Evolutionary conservation across 2,797 vertebrate species (phyloP).

Genomic region (Eulemur albifrons): DNA sequence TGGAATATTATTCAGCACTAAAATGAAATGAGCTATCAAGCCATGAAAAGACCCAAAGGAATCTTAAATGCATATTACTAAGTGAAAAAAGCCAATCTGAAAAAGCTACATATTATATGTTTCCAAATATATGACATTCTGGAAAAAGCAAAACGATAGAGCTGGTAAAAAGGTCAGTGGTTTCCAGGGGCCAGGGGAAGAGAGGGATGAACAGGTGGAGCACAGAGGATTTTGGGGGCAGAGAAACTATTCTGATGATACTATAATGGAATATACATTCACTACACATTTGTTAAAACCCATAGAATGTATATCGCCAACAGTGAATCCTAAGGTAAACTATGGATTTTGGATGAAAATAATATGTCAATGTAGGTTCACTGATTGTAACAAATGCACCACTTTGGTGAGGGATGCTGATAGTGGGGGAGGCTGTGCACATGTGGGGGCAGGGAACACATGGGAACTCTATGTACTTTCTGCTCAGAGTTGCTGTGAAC

Average conservation of each 20-base stretch:
- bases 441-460: background rate
- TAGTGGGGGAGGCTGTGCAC: background rate
- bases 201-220: background rate
- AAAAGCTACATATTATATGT: background rate
- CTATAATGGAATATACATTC: background rate
- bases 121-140: background rate
- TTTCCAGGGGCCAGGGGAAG: background rate
- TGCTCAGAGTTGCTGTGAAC: background rate
- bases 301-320: background rate
- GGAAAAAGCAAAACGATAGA: background rate
- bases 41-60: background rate
- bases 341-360: background rate
- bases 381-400: background rate
- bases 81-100: background rate
- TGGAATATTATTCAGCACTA: background rate
- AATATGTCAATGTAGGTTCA: background rate
- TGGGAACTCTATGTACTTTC: background rate
- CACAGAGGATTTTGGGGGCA: background rate
- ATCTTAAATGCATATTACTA: background rate
- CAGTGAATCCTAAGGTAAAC: background rate
- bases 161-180: background rate
- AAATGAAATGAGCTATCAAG: background rate
- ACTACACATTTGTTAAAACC: background rate
- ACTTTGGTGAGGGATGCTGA: background rate
- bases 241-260: background rate